Percentiles rank a stretch among this genome's conserved stretches.
Conservation (phyloP, 1,140 invertebrate species). For the Drosophila virilis region DNA sequence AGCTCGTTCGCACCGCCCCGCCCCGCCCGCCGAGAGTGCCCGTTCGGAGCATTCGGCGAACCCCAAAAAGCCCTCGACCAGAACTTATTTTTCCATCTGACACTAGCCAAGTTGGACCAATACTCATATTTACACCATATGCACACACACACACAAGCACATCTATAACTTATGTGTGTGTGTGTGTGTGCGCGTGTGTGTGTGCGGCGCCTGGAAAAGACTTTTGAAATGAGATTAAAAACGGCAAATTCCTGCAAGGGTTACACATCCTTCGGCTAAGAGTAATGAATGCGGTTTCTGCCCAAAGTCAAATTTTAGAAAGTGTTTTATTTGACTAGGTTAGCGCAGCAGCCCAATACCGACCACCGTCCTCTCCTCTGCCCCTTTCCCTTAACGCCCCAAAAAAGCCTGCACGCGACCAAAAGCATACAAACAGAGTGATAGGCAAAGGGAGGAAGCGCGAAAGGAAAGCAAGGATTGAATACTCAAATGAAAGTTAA, state of each 20-base stretch:
- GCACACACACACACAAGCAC: conserved; percentile 26
- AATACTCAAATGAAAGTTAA: neutral
- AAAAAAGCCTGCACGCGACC: conserved; percentile 16
- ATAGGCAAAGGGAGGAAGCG: neutral
- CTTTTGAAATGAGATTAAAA: conserved; percentile 83
- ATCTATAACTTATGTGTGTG: conserved; percentile 7
- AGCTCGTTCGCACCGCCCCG: neutral
- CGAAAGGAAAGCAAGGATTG: neutral
- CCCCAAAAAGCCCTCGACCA: conserved; percentile 55
- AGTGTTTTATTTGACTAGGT: conserved; percentile 83
- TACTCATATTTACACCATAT: conserved; percentile 80
- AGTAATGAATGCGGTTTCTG: conserved; percentile 83
- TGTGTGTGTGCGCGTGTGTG: conserved; percentile 50
- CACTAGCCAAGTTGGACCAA: conserved; percentile 75
- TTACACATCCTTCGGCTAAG: conserved; percentile 72
- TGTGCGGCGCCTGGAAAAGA: conserved; percentile 62
- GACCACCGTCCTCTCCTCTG: neutral
- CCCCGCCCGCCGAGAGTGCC: neutral
- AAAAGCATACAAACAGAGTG: conserved; percentile 6
- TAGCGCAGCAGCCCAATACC: conserved; percentile 39
- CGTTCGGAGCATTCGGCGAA: neutral
- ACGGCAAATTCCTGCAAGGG: conserved; percentile 81
- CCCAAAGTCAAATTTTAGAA: conserved; percentile 83
- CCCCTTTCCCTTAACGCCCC: conserved; percentile 3
- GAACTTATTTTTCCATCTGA: conserved; percentile 80